phyloP scores from a whole-genome alignment of 92 coral and sea anemone species.

The Heteractis magnifica region DNA sequence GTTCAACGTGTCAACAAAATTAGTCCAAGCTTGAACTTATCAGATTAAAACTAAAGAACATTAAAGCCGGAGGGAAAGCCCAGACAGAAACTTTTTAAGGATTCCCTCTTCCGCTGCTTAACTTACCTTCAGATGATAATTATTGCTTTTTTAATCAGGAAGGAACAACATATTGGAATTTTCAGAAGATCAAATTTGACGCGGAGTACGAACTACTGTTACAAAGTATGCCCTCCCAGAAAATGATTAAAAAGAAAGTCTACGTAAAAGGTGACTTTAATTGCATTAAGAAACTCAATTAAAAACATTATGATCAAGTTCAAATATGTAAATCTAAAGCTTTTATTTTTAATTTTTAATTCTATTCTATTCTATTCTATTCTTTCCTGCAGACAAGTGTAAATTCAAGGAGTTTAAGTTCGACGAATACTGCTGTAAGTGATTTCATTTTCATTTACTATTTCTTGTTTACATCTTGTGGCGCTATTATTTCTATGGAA shows the following conservation, averaged over 20 bases:
- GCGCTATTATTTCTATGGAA: too few species aligned
- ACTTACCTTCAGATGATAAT: neutral
- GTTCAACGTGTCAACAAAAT: too few species aligned
- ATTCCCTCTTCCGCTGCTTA: neutral
- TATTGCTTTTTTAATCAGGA: neutral
- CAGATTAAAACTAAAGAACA: too few species aligned
- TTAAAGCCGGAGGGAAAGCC: too few species aligned
- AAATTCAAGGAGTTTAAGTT: conserved; percentile 5
- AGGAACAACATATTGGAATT: neutral
- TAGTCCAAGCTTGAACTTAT: too few species aligned
- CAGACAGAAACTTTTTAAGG: too few species aligned
- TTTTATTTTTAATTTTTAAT: neutral
- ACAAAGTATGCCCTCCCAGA: conserved; percentile 26
- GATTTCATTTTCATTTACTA: neutral
- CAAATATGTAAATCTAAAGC: neutral
- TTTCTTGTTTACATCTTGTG: too few species aligned
- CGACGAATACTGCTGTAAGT: conserved; percentile 16
- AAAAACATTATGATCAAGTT: neutral
- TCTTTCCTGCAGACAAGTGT: conserved; percentile 16
- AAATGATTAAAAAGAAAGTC: neutral
- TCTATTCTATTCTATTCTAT: too few species aligned
- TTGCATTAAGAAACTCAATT: neutral
- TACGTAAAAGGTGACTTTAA: neutral
- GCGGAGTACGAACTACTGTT: conserved; percentile 6
- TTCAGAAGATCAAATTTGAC: neutral